Conservation (phyloP, 2,797 vertebrate species). For the Lepus townsendii region DNA sequence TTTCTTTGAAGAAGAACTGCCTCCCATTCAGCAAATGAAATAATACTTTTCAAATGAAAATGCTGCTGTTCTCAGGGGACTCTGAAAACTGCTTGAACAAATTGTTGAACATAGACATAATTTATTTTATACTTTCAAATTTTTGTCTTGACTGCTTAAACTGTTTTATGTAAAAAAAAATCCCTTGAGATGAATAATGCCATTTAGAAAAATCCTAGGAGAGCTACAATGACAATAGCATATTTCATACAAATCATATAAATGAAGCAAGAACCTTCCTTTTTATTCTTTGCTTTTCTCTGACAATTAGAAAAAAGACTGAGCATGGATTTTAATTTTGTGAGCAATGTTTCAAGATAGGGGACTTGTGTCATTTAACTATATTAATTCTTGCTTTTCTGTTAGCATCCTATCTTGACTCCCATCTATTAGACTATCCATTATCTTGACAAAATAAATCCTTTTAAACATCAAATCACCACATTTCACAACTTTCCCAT, state of each 20-base stretch:
- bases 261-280: not conserved
- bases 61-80: not conserved
- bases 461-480: not conserved
- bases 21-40: not conserved
- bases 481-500: not conserved
- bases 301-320: not conserved
- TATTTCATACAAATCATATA: conserved; percentile 16
- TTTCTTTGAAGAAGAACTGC: not conserved
- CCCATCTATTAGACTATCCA: not conserved
- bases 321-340: not conserved
- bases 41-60: not conserved
- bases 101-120: not conserved
- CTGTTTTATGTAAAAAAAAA: not conserved
- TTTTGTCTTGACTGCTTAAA: not conserved
- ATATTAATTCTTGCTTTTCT: not conserved
- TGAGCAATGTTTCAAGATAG: not conserved
- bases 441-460: not conserved
- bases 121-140: not conserved
- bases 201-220: not conserved
- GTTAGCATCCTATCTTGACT: not conserved
- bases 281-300: not conserved
- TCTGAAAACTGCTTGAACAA: not conserved
- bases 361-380: not conserved
- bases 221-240: not conserved
- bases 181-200: not conserved